Evolutionary conservation across 2,113 vertebrate species (phyloP).

Genomic region (Clinocottus analis): DNA sequence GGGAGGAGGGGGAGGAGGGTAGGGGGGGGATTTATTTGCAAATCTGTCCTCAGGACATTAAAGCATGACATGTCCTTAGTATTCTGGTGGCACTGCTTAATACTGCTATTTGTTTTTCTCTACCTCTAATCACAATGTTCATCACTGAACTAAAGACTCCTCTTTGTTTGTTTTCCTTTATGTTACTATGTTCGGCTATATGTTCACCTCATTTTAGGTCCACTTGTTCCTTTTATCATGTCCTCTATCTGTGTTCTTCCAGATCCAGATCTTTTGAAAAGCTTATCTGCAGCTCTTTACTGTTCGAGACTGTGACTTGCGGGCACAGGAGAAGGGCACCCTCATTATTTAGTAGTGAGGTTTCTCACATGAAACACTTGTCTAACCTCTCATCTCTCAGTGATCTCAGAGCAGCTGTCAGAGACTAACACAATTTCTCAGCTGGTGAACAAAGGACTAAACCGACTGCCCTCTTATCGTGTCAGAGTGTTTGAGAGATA

Average conservation of each 20-base stretch:
- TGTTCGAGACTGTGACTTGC: conserved; percentile 67
- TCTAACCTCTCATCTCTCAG: conserved; percentile 69
- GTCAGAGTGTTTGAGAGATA: conserved; percentile 48
- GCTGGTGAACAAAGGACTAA: conserved; percentile 50
- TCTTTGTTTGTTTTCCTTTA: conserved; percentile 6
- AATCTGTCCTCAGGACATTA: background rate
- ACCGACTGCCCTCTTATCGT: conserved; percentile 44
- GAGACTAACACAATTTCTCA: conserved; percentile 48
- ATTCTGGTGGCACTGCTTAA: background rate
- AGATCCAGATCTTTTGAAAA: conserved; percentile 55
- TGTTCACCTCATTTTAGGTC: conserved; percentile 16
- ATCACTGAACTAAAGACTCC: background rate
- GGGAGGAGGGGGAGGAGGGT: no score
- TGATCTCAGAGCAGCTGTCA: conserved; percentile 65
- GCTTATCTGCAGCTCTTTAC: conserved; percentile 44
- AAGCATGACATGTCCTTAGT: background rate
- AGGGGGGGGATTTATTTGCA: background rate
- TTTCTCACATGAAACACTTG: conserved; percentile 58
- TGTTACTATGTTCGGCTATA: background rate
- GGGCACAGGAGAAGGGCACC: conserved; percentile 51
- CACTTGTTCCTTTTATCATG: conserved; percentile 23
- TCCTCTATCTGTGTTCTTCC: conserved; percentile 23
- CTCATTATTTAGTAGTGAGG: conserved; percentile 74
- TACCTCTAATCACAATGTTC: background rate
- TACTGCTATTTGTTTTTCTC: background rate